These are phyloP conservation scores for Larimichthys polyactis DNA, from an alignment of 2,113 vertebrate genomes.

Conservation along the genomic window DNA sequence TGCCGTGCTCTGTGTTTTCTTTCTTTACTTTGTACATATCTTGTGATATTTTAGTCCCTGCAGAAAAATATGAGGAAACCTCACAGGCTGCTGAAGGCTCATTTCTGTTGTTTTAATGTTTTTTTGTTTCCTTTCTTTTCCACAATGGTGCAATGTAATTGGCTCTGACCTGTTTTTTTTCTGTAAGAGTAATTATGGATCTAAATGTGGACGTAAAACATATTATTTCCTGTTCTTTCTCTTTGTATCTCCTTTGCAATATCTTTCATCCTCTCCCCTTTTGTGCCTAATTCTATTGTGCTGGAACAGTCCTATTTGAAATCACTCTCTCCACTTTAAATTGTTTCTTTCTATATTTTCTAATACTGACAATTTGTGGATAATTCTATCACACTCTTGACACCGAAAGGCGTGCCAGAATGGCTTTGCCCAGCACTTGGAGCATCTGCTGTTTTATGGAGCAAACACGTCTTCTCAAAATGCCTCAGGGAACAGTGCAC, in stretches of 20 bases:
- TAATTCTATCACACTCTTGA: slow-evolving; percentile 55
- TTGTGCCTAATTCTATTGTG: slow-evolving; percentile 13
- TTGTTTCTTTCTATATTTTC: slow-evolving; percentile 3
- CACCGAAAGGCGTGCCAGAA: slow-evolving; percentile 86
- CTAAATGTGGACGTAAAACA: slow-evolving; percentile 30
- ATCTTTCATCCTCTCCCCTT: slow-evolving; percentile 2
- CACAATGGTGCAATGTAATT: slow-evolving; percentile 42
- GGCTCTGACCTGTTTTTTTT: slow-evolving; percentile 42
- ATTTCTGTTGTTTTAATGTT: slow-evolving; percentile 49
- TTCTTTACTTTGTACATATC: slow-evolving; percentile 63
- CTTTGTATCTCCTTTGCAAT: background rate
- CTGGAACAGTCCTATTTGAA: slow-evolving; percentile 9
- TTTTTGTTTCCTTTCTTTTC: slow-evolving; percentile 40
- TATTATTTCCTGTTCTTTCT: slow-evolving; percentile 26
- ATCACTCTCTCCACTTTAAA: slow-evolving; percentile 3
- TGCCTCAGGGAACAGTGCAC: slow-evolving; percentile 92
- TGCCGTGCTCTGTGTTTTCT: slow-evolving; percentile 47
- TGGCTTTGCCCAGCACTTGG: slow-evolving; percentile 93
- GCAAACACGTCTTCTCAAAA: slow-evolving; percentile 91
- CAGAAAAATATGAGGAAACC: slow-evolving; percentile 72
- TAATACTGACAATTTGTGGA: slow-evolving; percentile 37
- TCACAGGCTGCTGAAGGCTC: slow-evolving; percentile 48
- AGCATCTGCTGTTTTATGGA: slow-evolving; percentile 94
- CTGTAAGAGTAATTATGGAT: slow-evolving; percentile 39
- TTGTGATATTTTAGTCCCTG: slow-evolving; percentile 72